These are phyloP conservation scores for Oryzias melastigma DNA, from an alignment of 2,113 vertebrate species.

Conservation along the genomic window DNA sequence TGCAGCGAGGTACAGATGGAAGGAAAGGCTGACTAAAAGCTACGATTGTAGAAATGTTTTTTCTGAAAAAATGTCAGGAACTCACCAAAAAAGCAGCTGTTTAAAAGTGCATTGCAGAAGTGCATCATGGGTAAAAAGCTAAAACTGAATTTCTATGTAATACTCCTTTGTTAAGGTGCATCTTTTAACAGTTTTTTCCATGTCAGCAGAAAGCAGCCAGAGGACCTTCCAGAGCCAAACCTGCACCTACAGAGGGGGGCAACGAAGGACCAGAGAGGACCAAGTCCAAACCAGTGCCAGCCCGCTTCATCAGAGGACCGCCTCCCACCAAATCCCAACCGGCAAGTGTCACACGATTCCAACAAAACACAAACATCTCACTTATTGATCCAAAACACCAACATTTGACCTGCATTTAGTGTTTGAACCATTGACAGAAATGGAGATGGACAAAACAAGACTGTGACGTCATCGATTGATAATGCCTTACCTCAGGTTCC, in stretches of 20 bases:
- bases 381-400: too few species aligned
- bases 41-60: neutral
- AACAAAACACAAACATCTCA: too few species aligned
- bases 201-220: constrained; percentile 45
- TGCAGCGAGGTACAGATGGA: constrained; percentile 2
- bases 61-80: neutral
- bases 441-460: too few species aligned
- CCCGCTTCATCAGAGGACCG: constrained; percentile 25
- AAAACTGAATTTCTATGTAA: too few species aligned
- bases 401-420: too few species aligned
- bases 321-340: constrained; percentile 3
- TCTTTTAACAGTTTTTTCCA: neutral
- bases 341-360: constrained; percentile 11
- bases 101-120: neutral
- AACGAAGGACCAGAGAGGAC: constrained; percentile 7
- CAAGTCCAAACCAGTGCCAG: constrained; percentile 29
- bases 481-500: too few species aligned
- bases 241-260: neutral
- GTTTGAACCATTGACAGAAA: too few species aligned
- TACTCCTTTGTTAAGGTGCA: neutral
- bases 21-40: neutral
- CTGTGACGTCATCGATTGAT: too few species aligned
- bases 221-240: constrained; percentile 22
- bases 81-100: neutral
- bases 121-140: too few species aligned